Evolutionary conservation across 2,888 invertebrate species (phyloP), one percentile per base, ranked within the genome.

Genomic region (Microdon myrmicae): DNA sequence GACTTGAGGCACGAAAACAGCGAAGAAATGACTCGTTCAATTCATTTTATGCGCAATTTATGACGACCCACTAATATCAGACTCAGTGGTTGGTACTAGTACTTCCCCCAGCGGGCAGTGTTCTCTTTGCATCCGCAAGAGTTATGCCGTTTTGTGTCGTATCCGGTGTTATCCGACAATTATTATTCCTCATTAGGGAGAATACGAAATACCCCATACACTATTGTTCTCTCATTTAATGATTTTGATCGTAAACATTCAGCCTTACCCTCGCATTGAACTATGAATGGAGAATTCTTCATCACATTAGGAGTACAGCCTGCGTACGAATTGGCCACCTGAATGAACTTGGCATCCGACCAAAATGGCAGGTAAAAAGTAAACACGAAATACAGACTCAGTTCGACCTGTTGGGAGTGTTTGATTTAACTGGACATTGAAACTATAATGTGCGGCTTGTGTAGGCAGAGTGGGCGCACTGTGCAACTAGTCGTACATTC

Each of bases 321-420:
- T 28, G 61, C 49, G 48, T n/a, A 38, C 44, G 20, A 56, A 47
- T 58, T 58, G 51, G 35, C 49, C 64, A 64, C 64, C 47, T 53
- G 56, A 39, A 45, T 61, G 64, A 64, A 64, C 64, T 64, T 64
- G 64, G 64, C 64, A 64, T 53, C 45, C 41, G 13, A 41, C 58
- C 58, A 53, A 58, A 58, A 47, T 47, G 53, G 37, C 58, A 64
- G 64, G 58, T 64, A 43, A 47, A 58, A 51, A 43, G 37, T 53
- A 64, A 64, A 64, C 64, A 64, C n/a, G n/a, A 41, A 56, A 39
- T 45, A 25, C 51, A 20, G 16, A 16, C 16, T 32, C 12, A n/a
- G n/a, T n/a, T n/a, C n/a, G n/a, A n/a, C n/a, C n/a, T n/a, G n/a
- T 9, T 34, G 20, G 6, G 1, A 25, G 8, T 32, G 10, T 23